Evolutionary conservation across 2,888 invertebrate genomes (phyloP).

Genomic region (Trichacis sp.): DNA sequence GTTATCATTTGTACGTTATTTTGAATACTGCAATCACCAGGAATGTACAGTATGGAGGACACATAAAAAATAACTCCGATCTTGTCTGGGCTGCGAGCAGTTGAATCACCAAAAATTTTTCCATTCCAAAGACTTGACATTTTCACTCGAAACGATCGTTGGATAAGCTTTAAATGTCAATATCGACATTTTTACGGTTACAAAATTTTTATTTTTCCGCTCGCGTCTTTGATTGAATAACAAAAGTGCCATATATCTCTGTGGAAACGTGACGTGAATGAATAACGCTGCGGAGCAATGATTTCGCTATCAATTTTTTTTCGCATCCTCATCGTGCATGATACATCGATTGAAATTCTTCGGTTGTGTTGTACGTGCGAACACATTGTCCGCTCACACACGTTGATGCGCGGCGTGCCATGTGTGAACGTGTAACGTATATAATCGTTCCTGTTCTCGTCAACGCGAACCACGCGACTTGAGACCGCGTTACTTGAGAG

Average conservation of each 20-base stretch:
- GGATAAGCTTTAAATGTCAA: too few relatives aligned
- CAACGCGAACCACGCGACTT: constrained; percentile 51
- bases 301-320: not conserved
- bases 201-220: not conserved
- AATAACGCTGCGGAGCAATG: not conserved
- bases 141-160: too few relatives aligned
- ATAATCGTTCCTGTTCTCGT: constrained; percentile 48
- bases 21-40: too few relatives aligned
- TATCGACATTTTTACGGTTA: not conserved
- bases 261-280: not conserved
- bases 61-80: too few relatives aligned
- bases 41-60: too few relatives aligned
- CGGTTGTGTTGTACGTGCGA: constrained; percentile 6
- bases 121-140: too few relatives aligned
- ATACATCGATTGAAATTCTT: not conserved
- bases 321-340: not conserved
- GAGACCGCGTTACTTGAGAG: constrained; percentile 49
- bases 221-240: too few relatives aligned
- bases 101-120: too few relatives aligned
- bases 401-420: constrained; percentile 12
- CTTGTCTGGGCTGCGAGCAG: too few relatives aligned
- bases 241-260: too few relatives aligned
- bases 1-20: too few relatives aligned
- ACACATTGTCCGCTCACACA: constrained; percentile 1
- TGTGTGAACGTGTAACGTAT: constrained; percentile 8